Conservation (phyloP, 2,113 vertebrate genomes). For the Mola mola region DNA sequence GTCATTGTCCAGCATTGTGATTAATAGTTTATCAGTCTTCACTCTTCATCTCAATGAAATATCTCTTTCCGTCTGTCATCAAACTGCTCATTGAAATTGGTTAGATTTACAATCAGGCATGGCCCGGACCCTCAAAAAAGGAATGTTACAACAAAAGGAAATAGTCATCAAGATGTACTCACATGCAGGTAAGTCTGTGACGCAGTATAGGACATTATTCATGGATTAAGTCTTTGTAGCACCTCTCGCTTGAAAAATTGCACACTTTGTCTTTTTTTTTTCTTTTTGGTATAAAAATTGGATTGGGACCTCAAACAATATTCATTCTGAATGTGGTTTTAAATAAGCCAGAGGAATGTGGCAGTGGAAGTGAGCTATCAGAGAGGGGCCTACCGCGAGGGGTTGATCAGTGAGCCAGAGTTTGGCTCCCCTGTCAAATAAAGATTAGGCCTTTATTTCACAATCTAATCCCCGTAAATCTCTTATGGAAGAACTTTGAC, state of each 20-base stretch:
- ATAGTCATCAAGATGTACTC: conserved; percentile 35
- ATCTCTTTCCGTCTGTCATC: conserved; percentile 69
- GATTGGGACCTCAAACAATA: conserved; percentile 31
- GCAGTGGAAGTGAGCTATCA: conserved; percentile 26
- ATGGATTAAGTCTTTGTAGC: conserved; percentile 18
- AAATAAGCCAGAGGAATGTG: conserved; percentile 37
- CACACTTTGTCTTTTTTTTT: conserved; percentile 2
- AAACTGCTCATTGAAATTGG: conserved; percentile 60
- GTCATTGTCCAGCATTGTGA: conserved; percentile 72
- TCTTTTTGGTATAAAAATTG: conserved; percentile 18
- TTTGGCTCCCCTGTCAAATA: conserved; percentile 65
- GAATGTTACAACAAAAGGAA: conserved; percentile 43
- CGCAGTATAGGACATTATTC: conserved; percentile 27
- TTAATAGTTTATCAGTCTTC: conserved; percentile 73
- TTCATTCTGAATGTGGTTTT: conserved; percentile 43
- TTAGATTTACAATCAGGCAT: conserved; percentile 65
- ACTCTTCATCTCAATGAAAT: conserved; percentile 67
- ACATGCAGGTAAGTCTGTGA: conserved; percentile 28
- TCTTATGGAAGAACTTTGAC: conserved; percentile 43
- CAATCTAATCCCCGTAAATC: conserved; percentile 72
- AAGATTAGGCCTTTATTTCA: conserved; percentile 69
- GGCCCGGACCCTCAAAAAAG: conserved; percentile 14
- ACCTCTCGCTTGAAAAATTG: neutral
- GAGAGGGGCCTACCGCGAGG: conserved; percentile 29
- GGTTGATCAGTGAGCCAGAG: conserved; percentile 61